Evolutionary conservation across 2,113 vertebrate species (phyloP), one percentile per base, ranked within the genome.

Genomic region (Rhinopomastus cyanomelas): DNA sequence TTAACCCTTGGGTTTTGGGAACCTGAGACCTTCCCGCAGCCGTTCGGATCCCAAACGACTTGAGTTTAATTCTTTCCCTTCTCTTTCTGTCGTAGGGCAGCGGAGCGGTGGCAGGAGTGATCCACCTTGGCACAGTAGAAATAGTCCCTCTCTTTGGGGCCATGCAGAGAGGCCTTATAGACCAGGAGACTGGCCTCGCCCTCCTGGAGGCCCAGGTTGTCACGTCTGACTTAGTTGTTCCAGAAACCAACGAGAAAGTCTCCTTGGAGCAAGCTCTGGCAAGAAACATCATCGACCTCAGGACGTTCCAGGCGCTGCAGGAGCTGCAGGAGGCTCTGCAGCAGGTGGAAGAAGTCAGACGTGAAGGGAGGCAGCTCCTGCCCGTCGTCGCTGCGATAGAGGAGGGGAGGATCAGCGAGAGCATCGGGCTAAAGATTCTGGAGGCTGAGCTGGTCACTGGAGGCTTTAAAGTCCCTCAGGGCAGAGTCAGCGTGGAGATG

Each of bases 71-170:
- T 85, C 23, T 89, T 92, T 46, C 64, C 88, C 93, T 88, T 93
- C 76, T 85, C 68, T 95, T 79, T 96, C 85, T 90, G 74, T 88
- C 96, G 30, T 94, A 99, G 99, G 98, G 66, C 82, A 96, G 74
- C 22, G 95, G 92, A 91, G 97, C 97, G 78, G 97, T 99, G 94
- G 98, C 98, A 88, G 99, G 99, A 97, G 98, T 99, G 88, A 98
- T 99, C 75, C 98, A 99, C 96, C 97, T 99, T 97, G 98, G 98
- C 95, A 99, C 98, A 2, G 98, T 99, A 97, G 98, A 99, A 97
- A 98, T 98, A 68, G 98, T 99, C 95, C 97, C 99, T 66, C 96
- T 99, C 74, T 99, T 98, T 96, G 97, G 89, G 95, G 98, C 99
- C 69, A 98, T 99, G 94, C 98, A 98, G 89, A 98, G 97, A 82